Percentiles rank a stretch among this genome's conserved stretches.
Conservation (phyloP, 2,888 invertebrate genomes). For the Chorisops tibialis region DNA sequence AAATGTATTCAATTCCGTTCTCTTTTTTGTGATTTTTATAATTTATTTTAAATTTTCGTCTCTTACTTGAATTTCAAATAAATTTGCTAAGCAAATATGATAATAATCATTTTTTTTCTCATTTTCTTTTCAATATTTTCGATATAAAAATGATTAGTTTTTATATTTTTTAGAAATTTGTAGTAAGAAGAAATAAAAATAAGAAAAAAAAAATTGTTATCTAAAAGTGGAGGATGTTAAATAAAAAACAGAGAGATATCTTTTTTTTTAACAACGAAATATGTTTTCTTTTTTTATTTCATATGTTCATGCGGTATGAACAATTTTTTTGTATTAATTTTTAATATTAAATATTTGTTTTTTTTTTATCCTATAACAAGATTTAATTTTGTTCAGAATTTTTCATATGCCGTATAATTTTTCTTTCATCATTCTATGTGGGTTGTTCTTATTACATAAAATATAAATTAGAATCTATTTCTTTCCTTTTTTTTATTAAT, state of each 20-base stretch:
- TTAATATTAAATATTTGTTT: slow-evolving; percentile 1
- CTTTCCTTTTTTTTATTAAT: not conserved
- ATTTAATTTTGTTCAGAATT: not conserved
- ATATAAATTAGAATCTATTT: slow-evolving; percentile 5
- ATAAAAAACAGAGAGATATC: no score
- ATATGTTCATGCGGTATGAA: slow-evolving; percentile 4
- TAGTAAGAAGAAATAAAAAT: slow-evolving; percentile 9
- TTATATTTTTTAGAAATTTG: slow-evolving; percentile 16
- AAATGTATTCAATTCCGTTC: slow-evolving; percentile 1
- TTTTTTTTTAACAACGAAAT: no score
- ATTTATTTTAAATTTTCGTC: not conserved
- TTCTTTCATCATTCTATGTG: no score
- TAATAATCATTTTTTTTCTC: not conserved
- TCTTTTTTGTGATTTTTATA: not conserved
- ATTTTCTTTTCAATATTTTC: not conserved
- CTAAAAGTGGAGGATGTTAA: no score
- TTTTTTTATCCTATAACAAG: slow-evolving; percentile 16
- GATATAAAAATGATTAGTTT: slow-evolving; percentile 20
- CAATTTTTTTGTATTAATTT: slow-evolving; percentile 21
- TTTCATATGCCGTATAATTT: not conserved
- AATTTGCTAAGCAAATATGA: slow-evolving; percentile 13
- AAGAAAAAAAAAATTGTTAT: no score
- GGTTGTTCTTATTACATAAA: not conserved
- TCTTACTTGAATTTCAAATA: slow-evolving; percentile 11
- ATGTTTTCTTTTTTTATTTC: not conserved